Base-by-base conservation (phyloP, 2,888 invertebrate genomes). In the Polyommatus iphigenia region DNA sequence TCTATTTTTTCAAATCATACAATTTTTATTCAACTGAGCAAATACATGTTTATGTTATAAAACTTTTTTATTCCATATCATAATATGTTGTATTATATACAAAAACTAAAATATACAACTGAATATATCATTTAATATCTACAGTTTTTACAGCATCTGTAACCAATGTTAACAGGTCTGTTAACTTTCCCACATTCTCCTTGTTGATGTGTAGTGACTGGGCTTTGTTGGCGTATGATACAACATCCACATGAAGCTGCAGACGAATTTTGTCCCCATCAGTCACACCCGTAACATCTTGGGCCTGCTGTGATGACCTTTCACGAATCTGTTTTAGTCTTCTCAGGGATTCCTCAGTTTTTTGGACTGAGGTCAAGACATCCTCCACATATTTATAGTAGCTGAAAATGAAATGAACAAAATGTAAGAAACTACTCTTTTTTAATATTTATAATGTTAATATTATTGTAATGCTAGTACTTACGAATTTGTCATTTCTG, bases 191-290 rank as follows among this genome's bases (percentile, higher is more conserved):
- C 80, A 96, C 92, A 85, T 93, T 94, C 81, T 93, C 87, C 84
- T 95, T 91, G 87, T 95, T 88, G 78, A 96, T 89, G 73, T 90
- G 90, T 32, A 96, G 87, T n/a, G 93, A 90, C 78, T 94, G 91
- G 50, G 96, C 94, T 86, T 96, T 95, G 82, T 95, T 92, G 20
- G 96, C 95, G 89, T 97, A 99, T 81, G 95, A 95, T 71, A 95
- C 94, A 0, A 98, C 97, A 91, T 99, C 99, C 29, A 98, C 96
- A 83, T 96, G 96, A 54, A 99, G 95, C 88, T 99, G 99, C 79
- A 97, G 95, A 72, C 99, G 95, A 86, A 99, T 99, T 92, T 99
- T 99, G 87, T 98, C 98, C 87, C 99, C 99, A 87, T 99, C 99
- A 41, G 96, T 96, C 81, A 96, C 92, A n/a, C 95, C 96, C 73